These are phyloP conservation scores for Megaptera novaeangliae DNA, from an alignment of 2,113 vertebrate genomes.

Conservation along the genomic window DNA sequence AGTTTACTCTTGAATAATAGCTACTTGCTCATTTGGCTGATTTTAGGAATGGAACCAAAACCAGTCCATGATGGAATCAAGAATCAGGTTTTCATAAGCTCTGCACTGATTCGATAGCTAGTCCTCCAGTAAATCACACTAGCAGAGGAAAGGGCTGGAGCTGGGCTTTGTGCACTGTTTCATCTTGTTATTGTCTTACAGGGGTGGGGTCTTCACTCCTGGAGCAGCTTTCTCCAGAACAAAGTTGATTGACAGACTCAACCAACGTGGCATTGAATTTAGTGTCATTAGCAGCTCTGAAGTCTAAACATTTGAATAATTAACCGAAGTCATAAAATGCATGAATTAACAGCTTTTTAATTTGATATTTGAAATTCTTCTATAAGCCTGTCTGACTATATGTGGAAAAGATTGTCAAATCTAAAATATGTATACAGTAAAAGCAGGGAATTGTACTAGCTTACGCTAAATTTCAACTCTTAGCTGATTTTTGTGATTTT, in stretches of 20 bases:
- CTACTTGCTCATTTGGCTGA: neutral
- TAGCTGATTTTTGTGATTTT: constrained; percentile 50
- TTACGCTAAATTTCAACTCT: constrained; percentile 32
- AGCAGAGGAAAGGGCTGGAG: neutral
- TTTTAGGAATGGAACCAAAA: neutral
- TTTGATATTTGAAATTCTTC: constrained; percentile 62
- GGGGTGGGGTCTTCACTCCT: constrained; percentile 94
- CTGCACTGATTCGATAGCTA: neutral
- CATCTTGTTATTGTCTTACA: constrained; percentile 71
- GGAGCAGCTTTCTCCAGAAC: constrained; percentile 93
- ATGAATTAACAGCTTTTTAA: constrained; percentile 60
- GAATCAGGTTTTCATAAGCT: neutral
- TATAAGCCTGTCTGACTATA: constrained; percentile 40
- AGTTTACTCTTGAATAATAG: neutral
- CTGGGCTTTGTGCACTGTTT: neutral
- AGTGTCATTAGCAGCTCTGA: constrained; percentile 87
- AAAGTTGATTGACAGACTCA: constrained; percentile 91
- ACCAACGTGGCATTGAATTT: constrained; percentile 91
- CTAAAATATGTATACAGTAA: constrained; percentile 54
- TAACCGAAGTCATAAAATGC: neutral
- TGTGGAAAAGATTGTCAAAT: constrained; percentile 20
- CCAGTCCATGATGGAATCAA: neutral
- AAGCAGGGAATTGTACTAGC: constrained; percentile 57
- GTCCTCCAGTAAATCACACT: neutral
- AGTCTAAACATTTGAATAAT: constrained; percentile 73